phyloP scores from a whole-genome alignment of 1,140 invertebrate genomes.

The Mya arenaria region DNA sequence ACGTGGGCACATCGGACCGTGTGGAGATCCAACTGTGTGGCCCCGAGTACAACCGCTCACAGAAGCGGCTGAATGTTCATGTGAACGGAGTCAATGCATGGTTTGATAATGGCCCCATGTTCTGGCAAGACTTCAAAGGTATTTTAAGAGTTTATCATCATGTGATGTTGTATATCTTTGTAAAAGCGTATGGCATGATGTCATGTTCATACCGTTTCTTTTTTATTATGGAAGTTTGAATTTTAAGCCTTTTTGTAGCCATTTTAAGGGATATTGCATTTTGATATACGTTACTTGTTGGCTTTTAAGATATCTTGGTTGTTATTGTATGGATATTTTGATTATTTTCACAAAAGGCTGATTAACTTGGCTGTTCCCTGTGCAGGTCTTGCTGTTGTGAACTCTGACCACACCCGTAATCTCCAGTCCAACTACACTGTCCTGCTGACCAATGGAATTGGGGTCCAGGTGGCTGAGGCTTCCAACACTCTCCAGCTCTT shows the following conservation, averaged over 20 bases:
- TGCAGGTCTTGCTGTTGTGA: conserved; percentile 66
- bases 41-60: conserved; percentile 21
- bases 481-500: conserved; percentile 56
- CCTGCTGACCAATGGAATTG: conserved; percentile 63
- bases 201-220: too few species aligned
- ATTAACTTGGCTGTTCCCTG: too few species aligned
- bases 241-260: too few species aligned
- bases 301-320: too few species aligned
- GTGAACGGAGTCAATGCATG: conserved; percentile 58
- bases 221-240: too few species aligned
- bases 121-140: conserved; percentile 71
- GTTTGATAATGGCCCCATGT: conserved; percentile 56
- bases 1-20: conserved; percentile 33
- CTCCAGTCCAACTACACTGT: conserved; percentile 71
- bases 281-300: too few species aligned
- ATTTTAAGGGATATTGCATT: too few species aligned
- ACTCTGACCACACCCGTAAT: conserved; percentile 44
- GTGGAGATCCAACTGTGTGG: conserved; percentile 62
- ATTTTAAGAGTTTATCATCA: too few species aligned
- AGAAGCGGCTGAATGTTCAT: conserved; percentile 63
- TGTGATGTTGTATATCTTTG: too few species aligned
- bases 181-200: too few species aligned
- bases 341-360: too few species aligned
- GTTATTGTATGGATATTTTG: too few species aligned
- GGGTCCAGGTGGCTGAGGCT: conserved; percentile 62